These are phyloP conservation scores for Ictidomys tridecemlineatus DNA, from an alignment of 2,113 vertebrate species.

Conservation along the genomic window DNA sequence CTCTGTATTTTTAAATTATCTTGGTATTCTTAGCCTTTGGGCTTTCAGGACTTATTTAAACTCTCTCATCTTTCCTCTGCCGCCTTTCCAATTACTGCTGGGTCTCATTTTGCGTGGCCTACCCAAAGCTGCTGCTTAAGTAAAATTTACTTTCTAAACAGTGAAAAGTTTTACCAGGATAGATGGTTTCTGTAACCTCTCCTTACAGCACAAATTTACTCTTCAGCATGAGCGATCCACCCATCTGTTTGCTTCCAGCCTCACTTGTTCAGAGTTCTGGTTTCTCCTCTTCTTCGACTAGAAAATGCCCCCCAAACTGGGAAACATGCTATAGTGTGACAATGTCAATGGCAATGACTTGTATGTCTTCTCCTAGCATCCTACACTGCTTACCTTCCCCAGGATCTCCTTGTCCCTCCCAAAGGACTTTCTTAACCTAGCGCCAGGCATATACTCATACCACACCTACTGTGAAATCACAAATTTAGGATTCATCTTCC, in stretches of 20 bases:
- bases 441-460: background rate
- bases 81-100: constrained; percentile 67
- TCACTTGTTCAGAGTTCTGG: constrained; percentile 8
- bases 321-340: background rate
- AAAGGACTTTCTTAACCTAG: background rate
- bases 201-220: constrained; percentile 27
- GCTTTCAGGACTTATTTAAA: constrained; percentile 83
- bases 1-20: constrained; percentile 87
- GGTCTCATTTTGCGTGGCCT: constrained; percentile 64
- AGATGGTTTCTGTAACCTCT: background rate
- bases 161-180: background rate
- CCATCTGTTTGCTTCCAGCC: background rate
- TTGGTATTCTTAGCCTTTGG: constrained; percentile 87
- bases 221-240: background rate
- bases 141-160: constrained; percentile 57
- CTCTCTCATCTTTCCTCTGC: constrained; percentile 79
- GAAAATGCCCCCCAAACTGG: background rate
- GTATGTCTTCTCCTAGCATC: background rate
- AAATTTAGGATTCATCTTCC: background rate
- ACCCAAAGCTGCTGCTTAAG: constrained; percentile 25
- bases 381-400: background rate
- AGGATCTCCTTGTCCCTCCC: background rate
- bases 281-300: background rate
- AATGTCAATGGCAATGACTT: background rate
- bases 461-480: background rate